phyloP scores from a whole-genome alignment of 2,888 invertebrate genomes.

The Mesorhabditis sp. region DNA sequence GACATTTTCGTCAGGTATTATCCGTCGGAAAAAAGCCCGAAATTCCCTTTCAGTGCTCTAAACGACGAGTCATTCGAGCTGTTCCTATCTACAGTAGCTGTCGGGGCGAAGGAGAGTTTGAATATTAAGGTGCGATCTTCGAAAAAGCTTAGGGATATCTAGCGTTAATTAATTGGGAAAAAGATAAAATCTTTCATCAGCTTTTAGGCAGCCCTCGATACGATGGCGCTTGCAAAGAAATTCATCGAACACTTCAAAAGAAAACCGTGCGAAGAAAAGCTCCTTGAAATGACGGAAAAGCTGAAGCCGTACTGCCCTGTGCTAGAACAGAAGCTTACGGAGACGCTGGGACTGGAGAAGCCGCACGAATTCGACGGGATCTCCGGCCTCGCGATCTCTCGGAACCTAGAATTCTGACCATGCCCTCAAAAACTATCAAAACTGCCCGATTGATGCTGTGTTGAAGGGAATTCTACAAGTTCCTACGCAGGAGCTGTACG shows the following conservation, averaged over 20 bases:
- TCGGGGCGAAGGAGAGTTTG: not conserved
- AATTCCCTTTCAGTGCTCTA: not conserved
- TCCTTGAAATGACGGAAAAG: not conserved
- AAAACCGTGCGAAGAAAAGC: not conserved
- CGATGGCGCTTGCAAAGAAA: not conserved
- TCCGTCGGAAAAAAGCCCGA: not conserved
- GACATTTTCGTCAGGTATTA: not conserved
- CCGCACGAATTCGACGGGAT: not conserved
- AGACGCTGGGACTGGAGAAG: not conserved
- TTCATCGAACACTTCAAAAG: not conserved
- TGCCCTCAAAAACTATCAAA: not conserved
- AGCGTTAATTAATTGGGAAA: not conserved
- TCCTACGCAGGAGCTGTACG: not conserved
- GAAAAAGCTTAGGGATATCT: not conserved
- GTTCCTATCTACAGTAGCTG: not conserved
- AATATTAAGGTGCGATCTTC: not conserved
- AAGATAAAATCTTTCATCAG: not conserved
- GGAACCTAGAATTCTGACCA: not conserved
- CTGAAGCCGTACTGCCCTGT: not conserved
- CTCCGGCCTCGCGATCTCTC: not conserved
- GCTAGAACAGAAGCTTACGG: not conserved
- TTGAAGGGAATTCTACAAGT: not conserved
- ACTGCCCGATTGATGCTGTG: not conserved
- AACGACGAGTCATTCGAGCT: not conserved
- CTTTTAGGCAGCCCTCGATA: not conserved